Conservation (phyloP, 92 coral and sea anemone genomes). For the Muricea muricata region DNA sequence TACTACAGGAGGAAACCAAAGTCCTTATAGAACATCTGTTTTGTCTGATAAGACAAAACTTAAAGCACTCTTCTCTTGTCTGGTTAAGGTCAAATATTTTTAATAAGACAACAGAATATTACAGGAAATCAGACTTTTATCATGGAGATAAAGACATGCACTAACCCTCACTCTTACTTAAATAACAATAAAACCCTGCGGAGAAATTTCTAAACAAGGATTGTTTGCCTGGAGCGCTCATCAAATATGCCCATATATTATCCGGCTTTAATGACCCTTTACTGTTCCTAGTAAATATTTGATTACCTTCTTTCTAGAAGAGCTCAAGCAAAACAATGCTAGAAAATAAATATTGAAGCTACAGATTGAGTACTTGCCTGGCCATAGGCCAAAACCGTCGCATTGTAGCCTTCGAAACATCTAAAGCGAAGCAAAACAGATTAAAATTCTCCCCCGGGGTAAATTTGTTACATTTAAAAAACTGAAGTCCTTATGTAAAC, state of each 20-base stretch:
- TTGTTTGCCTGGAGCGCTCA: not conserved
- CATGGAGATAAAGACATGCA: not conserved
- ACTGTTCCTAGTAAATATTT: not conserved
- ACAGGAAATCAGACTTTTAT: not conserved
- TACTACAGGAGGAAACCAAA: too few species aligned
- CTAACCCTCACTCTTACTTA: not conserved
- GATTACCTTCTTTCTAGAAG: not conserved
- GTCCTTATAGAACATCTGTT: too few species aligned
- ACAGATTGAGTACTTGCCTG: slow-evolving; percentile 67
- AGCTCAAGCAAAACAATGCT: not conserved
- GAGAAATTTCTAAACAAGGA: not conserved
- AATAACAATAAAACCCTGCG: not conserved
- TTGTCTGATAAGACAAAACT: too few species aligned
- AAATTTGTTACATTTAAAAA: not conserved
- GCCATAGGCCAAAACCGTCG: slow-evolving; percentile 97
- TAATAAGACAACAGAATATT: not conserved
- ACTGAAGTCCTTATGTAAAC: slow-evolving; percentile 32
- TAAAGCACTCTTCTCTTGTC: not conserved
- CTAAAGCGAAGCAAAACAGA: slow-evolving; percentile 52
- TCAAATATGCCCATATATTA: not conserved
- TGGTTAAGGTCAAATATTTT: not conserved
- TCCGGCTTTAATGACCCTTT: not conserved
- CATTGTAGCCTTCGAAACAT: slow-evolving; percentile 97
- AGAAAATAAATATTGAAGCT: not conserved
- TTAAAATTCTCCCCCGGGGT: not conserved